These are phyloP conservation scores for Drosophila sordidapex DNA, from an alignment of 2,888 invertebrate species.

Conservation along the genomic window DNA sequence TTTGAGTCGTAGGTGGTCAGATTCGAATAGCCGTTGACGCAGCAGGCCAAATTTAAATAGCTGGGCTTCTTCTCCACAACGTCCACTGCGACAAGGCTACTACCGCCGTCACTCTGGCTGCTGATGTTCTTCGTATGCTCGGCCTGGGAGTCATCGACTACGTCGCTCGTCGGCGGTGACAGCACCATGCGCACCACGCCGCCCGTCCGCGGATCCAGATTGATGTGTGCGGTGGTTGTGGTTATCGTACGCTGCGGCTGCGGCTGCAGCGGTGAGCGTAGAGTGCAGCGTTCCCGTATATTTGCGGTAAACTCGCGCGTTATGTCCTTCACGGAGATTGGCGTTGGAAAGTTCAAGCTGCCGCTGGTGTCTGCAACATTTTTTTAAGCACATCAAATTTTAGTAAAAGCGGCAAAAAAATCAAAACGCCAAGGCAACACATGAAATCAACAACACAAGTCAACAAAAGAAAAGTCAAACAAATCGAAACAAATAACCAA, in stretches of 20 bases:
- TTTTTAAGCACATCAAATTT: constrained; percentile 1
- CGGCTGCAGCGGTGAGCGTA: constrained; percentile 73
- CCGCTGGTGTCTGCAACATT: constrained; percentile 86
- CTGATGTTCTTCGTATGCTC: constrained; percentile 1
- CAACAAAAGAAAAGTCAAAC: constrained; percentile 31
- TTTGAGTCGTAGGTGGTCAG: constrained; percentile 94
- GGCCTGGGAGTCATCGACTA: constrained; percentile 46
- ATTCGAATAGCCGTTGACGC: constrained; percentile 95
- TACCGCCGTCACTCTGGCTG: constrained; percentile 3
- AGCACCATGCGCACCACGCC: constrained; percentile 83
- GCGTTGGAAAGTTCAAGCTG: constrained; percentile 88
- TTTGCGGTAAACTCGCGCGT: constrained; percentile 88
- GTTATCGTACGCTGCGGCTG: constrained; percentile 49
- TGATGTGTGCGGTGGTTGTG: constrained; percentile 64
- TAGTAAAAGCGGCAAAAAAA: constrained; percentile 15
- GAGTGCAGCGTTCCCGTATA: constrained; percentile 86
- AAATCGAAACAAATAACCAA: constrained; percentile 13
- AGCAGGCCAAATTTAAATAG: constrained; percentile 94
- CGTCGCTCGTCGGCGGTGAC: constrained; percentile 64
- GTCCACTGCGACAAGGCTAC: constrained; percentile 6
- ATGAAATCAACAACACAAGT: constrained; percentile 20
- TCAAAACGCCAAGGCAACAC: constrained; percentile 32
- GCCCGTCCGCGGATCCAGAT: constrained; percentile 78
- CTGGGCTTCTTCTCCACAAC: constrained; percentile 90
- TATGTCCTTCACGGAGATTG: constrained; percentile 86